Evolutionary conservation across 2,113 vertebrate genomes (phyloP).

Genomic region (Prionailurus viverrinus): DNA sequence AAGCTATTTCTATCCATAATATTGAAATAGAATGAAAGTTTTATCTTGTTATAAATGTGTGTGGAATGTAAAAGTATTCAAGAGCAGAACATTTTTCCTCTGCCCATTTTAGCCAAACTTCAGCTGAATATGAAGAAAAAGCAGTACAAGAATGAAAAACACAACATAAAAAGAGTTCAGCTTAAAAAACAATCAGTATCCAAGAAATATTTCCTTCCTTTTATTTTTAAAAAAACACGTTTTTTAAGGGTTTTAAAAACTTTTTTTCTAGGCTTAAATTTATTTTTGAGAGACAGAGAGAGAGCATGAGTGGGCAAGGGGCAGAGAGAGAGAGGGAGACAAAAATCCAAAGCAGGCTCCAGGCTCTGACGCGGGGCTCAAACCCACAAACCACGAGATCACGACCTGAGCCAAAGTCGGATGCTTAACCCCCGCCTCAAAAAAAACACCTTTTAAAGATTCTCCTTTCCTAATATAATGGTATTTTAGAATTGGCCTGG

Average conservation of each 20-base stretch:
- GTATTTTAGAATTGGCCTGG: not conserved
- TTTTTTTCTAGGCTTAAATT: too few relatives aligned
- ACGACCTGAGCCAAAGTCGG: too few relatives aligned
- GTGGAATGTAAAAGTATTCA: not conserved
- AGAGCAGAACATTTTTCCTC: not conserved
- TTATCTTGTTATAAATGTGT: not conserved
- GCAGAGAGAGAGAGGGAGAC: too few relatives aligned
- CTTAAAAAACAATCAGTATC: not conserved
- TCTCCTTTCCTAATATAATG: not conserved
- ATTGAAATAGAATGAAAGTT: constrained; percentile 24
- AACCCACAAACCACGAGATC: too few relatives aligned
- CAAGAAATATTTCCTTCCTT: not conserved
- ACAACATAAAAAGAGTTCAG: not conserved
- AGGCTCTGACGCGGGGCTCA: too few relatives aligned
- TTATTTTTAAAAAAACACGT: not conserved
- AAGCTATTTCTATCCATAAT: not conserved
- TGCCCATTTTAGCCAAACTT: not conserved
- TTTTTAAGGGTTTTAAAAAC: too few relatives aligned
- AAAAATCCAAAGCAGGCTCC: too few relatives aligned
- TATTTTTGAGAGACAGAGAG: too few relatives aligned
- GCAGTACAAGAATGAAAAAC: not conserved
- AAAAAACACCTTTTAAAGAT: not conserved
- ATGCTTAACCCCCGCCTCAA: too few relatives aligned
- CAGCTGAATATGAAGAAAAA: constrained; percentile 12
- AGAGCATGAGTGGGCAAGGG: too few relatives aligned